Evolutionary conservation across 2,888 invertebrate species (phyloP).

Genomic region (Pyrrhosoma nymphula): DNA sequence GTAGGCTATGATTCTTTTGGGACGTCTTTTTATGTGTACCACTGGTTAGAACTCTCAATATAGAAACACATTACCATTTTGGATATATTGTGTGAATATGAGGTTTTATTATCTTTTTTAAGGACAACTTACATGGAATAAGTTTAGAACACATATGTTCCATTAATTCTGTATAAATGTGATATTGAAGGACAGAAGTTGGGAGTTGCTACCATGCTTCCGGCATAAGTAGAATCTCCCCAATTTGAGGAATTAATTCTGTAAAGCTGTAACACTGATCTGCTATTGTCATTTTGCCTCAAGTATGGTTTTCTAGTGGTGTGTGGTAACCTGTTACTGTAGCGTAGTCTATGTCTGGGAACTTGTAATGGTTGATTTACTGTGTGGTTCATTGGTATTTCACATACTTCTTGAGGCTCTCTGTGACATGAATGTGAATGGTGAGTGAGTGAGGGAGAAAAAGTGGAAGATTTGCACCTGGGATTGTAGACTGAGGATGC

Average conservation of each 20-base stretch:
- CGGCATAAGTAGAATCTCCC: background rate
- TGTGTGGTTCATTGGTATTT: background rate
- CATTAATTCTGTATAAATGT: background rate
- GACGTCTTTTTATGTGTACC: no score
- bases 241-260: slow-evolving; percentile 6
- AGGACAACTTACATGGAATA: background rate
- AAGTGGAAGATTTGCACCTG: slow-evolving; percentile 47
- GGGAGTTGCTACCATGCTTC: background rate
- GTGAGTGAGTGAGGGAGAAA: background rate
- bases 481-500: background rate
- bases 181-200: background rate
- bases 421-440: background rate
- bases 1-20: no score
- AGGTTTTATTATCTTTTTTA: no score
- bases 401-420: background rate
- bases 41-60: no score
- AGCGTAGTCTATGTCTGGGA: background rate
- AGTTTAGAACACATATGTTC: background rate
- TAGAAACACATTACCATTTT: no score
- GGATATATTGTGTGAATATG: no score
- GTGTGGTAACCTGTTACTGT: background rate
- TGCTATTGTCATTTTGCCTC: background rate
- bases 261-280: slow-evolving; percentile 33
- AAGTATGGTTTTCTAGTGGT: background rate
- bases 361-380: background rate